Conservation (phyloP, 92 coral and sea anemone genomes). For the Umimayanthus kanabou region DNA sequence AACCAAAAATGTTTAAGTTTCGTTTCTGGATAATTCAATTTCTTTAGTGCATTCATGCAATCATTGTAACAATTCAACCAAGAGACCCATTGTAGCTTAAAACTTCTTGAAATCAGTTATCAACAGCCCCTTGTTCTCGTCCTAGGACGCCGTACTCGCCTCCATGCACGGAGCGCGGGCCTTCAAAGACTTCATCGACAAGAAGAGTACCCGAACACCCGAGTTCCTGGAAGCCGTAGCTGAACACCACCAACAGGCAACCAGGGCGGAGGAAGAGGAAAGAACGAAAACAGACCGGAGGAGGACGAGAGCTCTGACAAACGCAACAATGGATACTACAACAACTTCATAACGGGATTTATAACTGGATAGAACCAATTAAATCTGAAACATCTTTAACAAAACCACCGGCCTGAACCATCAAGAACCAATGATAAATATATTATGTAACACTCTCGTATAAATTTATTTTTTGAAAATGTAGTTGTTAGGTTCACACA, state of each 20-base stretch:
- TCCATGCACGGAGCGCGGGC: constrained; percentile 97
- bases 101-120: neutral
- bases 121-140: neutral
- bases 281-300: constrained; percentile 52
- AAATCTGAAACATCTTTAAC: neutral
- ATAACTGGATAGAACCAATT: neutral
- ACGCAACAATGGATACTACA: neutral
- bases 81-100: neutral
- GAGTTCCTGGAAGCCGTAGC: constrained; percentile 87
- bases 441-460: no score
- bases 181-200: constrained; percentile 89
- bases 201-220: constrained; percentile 89
- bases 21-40: no score
- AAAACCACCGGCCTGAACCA: neutral
- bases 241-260: constrained; percentile 67
- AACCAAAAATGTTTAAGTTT: no score
- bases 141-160: constrained; percentile 86
- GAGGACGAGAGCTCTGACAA: constrained; percentile 55
- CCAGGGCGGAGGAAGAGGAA: constrained; percentile 47
- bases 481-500: neutral
- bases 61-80: neutral
- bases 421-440: neutral
- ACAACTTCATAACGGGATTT: constrained; percentile 22
- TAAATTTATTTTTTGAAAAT: no score
- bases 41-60: no score